These are phyloP conservation scores for Tragopan temminckii DNA, from an alignment of 2,797 vertebrate species.

Conservation along the genomic window DNA sequence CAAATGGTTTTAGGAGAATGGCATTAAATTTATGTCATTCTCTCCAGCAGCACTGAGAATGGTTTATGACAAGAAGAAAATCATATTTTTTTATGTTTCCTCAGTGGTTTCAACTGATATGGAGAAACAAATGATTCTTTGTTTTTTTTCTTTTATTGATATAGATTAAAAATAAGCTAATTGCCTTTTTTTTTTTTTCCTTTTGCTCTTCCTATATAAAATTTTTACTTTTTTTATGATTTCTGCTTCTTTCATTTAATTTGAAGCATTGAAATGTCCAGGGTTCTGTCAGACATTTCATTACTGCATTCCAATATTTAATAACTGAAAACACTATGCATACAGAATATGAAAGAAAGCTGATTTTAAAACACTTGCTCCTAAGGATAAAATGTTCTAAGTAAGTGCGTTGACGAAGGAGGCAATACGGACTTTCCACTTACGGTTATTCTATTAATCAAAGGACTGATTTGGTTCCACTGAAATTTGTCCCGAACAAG, in stretches of 20 bases:
- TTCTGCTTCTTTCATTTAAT: not conserved
- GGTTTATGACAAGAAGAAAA: not conserved
- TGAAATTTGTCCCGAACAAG: not conserved
- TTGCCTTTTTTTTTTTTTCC: not conserved
- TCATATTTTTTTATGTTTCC: not conserved
- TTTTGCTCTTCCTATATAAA: not conserved
- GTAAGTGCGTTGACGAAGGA: not conserved
- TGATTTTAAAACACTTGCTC: slow-evolving; percentile 6
- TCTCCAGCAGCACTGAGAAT: not conserved
- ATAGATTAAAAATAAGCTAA: not conserved
- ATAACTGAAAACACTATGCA: not conserved
- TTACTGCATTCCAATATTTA: not conserved
- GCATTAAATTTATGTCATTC: slow-evolving; percentile 10
- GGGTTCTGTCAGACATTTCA: not conserved
- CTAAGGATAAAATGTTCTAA: not conserved
- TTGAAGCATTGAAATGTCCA: not conserved
- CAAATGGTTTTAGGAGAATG: not conserved
- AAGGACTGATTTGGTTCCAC: not conserved
- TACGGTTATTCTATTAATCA: not conserved
- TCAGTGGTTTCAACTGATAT: slow-evolving; percentile 18
- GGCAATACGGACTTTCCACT: not conserved
- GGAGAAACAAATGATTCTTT: not conserved
- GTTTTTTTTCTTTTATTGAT: slow-evolving; percentile 2
- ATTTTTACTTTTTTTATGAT: not conserved
- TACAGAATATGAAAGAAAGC: slow-evolving; percentile 16